Percentiles rank a stretch among this genome's conserved stretches.
These are phyloP conservation scores for Patella ulyssiponensis DNA, from an alignment of 2,888 invertebrate species.

Conservation along the genomic window DNA sequence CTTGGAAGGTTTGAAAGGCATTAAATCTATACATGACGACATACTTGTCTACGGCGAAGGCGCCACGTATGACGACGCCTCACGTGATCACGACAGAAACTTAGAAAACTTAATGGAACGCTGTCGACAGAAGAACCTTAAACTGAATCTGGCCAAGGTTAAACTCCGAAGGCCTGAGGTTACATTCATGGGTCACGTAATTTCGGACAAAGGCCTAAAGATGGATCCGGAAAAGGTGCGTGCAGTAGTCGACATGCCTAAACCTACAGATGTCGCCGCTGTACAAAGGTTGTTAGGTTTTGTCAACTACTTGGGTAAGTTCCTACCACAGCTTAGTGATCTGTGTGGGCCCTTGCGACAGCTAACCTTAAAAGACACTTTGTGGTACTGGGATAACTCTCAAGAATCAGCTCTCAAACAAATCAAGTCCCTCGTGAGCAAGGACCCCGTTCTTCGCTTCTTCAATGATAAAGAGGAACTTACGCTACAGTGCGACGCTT, in stretches of 20 bases:
- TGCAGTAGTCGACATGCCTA: slow-evolving; percentile 26
- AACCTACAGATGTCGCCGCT: background rate
- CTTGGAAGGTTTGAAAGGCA: slow-evolving; percentile 23
- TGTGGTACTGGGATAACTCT: slow-evolving; percentile 34
- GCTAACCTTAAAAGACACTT: slow-evolving; percentile 36
- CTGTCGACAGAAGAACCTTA: background rate
- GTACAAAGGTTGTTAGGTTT: background rate
- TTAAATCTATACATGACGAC: slow-evolving; percentile 30
- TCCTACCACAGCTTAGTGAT: background rate
- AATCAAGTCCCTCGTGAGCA: slow-evolving; percentile 32
- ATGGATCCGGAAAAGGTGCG: slow-evolving; percentile 27
- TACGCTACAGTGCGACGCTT: slow-evolving; percentile 41
- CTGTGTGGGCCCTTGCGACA: slow-evolving; percentile 28
- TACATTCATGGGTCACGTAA: no score
- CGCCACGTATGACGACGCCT: background rate
- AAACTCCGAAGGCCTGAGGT: slow-evolving; percentile 26
- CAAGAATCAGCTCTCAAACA: slow-evolving; percentile 43
- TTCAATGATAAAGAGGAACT: slow-evolving; percentile 32
- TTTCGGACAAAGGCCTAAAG: slow-evolving; percentile 21
- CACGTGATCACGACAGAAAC: background rate
- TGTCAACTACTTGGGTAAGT: background rate
- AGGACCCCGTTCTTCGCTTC: slow-evolving; percentile 38
- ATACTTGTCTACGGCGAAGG: slow-evolving; percentile 30
- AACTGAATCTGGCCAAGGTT: background rate
- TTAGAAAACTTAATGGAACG: background rate